Percentiles rank a stretch among this genome's conserved stretches.
phyloP scores from a whole-genome alignment of 1,140 invertebrate species.

The Achroia grisella region DNA sequence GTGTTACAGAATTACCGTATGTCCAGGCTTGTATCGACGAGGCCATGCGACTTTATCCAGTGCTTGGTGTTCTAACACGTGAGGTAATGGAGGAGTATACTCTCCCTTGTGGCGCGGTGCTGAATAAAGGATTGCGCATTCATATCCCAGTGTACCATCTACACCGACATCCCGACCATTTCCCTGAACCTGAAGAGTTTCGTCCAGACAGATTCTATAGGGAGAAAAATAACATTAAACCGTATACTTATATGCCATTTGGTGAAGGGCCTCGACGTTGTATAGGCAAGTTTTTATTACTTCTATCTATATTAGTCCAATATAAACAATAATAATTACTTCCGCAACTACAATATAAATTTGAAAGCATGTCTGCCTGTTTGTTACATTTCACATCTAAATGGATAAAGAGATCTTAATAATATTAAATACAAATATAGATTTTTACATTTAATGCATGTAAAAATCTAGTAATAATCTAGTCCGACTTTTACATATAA shows the following conservation, averaged over 20 bases:
- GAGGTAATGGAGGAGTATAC: constrained; percentile 44
- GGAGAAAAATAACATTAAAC: constrained; percentile 38
- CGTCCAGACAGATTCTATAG: constrained; percentile 58
- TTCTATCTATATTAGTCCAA: not conserved
- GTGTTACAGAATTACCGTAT: constrained; percentile 46
- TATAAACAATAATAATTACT: too few species aligned
- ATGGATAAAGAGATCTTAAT: too few species aligned
- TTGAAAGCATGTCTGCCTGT: too few species aligned
- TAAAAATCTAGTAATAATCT: too few species aligned
- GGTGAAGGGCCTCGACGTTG: constrained; percentile 75
- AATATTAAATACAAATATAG: too few species aligned
- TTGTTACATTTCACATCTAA: too few species aligned
- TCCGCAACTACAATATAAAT: too few species aligned
- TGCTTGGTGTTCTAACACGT: constrained; percentile 28
- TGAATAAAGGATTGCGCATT: constrained; percentile 25
- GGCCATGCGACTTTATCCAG: constrained; percentile 44
- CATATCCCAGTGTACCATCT: constrained; percentile 33
- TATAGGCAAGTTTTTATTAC: too few species aligned
- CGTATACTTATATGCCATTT: constrained; percentile 70
- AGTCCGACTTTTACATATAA: too few species aligned
- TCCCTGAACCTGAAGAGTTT: constrained; percentile 56
- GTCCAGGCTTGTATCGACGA: constrained; percentile 37
- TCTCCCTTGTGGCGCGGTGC: constrained; percentile 37
- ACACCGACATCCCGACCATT: constrained; percentile 30
- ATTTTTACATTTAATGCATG: too few species aligned